A percentile compares a stretch with the other conserved stretches of the same genome.
Conservation (phyloP, 2,888 invertebrate genomes). For the Drosophila paranaensis region DNA sequence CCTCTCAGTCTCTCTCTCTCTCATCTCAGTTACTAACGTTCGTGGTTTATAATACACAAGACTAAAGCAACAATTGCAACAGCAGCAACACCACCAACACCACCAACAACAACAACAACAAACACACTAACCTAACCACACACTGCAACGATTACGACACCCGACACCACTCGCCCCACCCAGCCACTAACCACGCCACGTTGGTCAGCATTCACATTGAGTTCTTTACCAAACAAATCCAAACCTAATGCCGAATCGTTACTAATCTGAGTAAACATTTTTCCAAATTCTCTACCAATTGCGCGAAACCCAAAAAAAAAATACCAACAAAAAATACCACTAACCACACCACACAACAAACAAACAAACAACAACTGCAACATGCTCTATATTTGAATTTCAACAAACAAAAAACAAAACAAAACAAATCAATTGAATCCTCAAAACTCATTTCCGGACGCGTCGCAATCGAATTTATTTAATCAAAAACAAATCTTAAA, state of each 20-base stretch:
- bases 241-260: constrained; percentile 42
- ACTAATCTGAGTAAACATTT: constrained; percentile 75
- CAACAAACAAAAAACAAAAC: constrained; percentile 50
- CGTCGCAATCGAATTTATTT: constrained; percentile 44
- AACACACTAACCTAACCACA: constrained; percentile 47
- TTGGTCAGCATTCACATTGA: constrained; percentile 38
- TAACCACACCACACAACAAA: constrained; percentile 59
- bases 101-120: constrained; percentile 6
- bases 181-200: constrained; percentile 27
- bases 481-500: constrained; percentile 21
- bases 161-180: not conserved
- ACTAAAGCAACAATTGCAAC: constrained; percentile 4
- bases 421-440: constrained; percentile 42
- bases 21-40: constrained; percentile 56
- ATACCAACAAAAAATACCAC: constrained; percentile 46
- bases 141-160: constrained; percentile 43
- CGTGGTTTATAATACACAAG: constrained; percentile 18
- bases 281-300: constrained; percentile 72
- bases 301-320: constrained; percentile 34
- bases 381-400: constrained; percentile 57
- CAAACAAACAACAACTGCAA: constrained; percentile 41
- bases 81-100: no score
- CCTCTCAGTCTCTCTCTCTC: constrained; percentile 29
- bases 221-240: constrained; percentile 17
- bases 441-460: constrained; percentile 73